Evolutionary conservation across 2,888 invertebrate genomes (phyloP).

Genomic region (Meteorus cinctellus): DNA sequence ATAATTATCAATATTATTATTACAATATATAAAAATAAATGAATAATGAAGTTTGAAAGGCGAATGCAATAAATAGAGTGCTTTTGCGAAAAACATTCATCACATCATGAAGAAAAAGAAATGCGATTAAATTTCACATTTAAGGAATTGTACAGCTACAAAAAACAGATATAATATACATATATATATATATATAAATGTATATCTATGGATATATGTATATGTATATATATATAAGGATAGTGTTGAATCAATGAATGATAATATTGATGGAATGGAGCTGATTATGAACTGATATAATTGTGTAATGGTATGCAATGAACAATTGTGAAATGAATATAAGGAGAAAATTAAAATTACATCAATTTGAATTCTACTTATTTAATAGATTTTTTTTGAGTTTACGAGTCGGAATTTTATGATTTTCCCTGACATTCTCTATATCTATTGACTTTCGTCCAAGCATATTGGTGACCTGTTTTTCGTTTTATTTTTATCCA

Average conservation of each 20-base stretch:
- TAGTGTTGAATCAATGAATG: slow-evolving; percentile 24
- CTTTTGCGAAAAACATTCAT: slow-evolving; percentile 2
- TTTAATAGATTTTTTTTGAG: background rate
- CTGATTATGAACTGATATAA: slow-evolving; percentile 15
- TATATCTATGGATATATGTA: background rate
- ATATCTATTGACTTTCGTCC: too few relatives aligned
- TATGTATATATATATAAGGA: slow-evolving; percentile 1
- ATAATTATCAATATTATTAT: slow-evolving; percentile 15
- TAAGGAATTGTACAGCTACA: slow-evolving; percentile 15
- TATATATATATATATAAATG: slow-evolving; percentile 1
- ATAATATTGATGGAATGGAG: slow-evolving; percentile 24
- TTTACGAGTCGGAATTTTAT: too few relatives aligned
- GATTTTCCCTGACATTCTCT: too few relatives aligned
- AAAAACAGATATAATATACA: slow-evolving; percentile 2
- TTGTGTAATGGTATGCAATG: slow-evolving; percentile 3
- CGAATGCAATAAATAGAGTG: background rate
- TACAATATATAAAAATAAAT: slow-evolving; percentile 3
- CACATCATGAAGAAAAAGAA: background rate
- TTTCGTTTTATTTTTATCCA: background rate
- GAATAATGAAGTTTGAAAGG: background rate
- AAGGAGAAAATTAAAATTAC: background rate
- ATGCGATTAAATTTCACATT: background rate
- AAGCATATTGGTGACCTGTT: background rate
- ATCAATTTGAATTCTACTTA: background rate
- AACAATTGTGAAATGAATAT: slow-evolving; percentile 1